Base-by-base conservation (phyloP, 2,888 invertebrate genomes). In the Nomada fabriciana region DNA sequence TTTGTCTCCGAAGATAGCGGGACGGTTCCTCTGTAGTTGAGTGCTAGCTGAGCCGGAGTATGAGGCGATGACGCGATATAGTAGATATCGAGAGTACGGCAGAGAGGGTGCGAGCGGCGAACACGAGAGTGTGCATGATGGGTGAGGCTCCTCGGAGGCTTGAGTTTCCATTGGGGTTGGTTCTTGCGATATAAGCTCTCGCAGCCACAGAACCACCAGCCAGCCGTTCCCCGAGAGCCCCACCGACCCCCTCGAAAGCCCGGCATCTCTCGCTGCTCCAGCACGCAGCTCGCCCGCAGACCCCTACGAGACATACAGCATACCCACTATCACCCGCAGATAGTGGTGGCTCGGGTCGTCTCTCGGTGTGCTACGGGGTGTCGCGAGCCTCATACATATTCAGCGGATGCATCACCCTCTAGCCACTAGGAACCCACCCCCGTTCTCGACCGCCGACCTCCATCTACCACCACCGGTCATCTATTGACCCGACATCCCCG, bases 351-450 rank as follows among this genome's bases (percentile, higher is more conserved):
- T 89, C 85, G 89, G 84, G 79, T 89, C 85, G 87, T 85, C 90
- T 91, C 90, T 89, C 91, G 87, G 87, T 89, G 90, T 90, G 90
- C 91, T 91, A 90, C 92, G 92, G 93, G 93, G 93, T 93, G 94
- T 94, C 93, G 92, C 92, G 92, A 92, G 94, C 93, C 95, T 95
- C 95, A 95, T 96, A 95, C 95, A 96, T 96, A 96, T 95, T 95
- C 95, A 96, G 94, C 93, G 94, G 94, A 95, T 95, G 95, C 95
- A 95, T 95, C 95, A 95, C 94, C 94, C 94, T 90, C 90, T 79
- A 76, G 85, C 86, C 79, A 43, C 85, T 52, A 68, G 42, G 67
- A 64, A 18, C 43, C 52, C 68, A 43, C 69, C 77, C 13, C 70
- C 79, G 2, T 29, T 25, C 20, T 60, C 75, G 20, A 47, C 64